A percentile compares a stretch with the other conserved stretches of the same genome.
Evolutionary conservation across 2,888 invertebrate genomes (phyloP).

Genomic region (Baccha elongata): DNA sequence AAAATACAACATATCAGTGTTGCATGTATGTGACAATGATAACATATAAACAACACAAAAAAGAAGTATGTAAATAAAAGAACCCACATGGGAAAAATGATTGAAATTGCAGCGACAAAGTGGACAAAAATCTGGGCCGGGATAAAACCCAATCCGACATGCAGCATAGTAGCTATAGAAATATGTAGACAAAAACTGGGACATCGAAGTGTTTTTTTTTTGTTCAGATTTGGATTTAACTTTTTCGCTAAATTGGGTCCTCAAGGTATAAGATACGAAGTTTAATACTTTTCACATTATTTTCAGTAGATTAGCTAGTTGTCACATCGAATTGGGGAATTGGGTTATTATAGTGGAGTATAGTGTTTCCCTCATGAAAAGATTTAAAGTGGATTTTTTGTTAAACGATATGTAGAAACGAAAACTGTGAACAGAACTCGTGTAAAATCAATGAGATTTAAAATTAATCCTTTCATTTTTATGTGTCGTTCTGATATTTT

Average conservation of each 20-base stretch:
- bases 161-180: conserved; percentile 9
- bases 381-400: not conserved
- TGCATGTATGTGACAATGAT: conserved; percentile 14
- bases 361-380: not conserved
- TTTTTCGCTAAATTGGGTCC: conserved; percentile 21
- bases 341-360: not conserved
- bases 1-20: conserved; percentile 11
- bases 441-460: not conserved
- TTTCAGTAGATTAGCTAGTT: conserved; percentile 26
- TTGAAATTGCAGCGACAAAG: conserved; percentile 40
- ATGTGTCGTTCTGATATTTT: not conserved
- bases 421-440: not conserved
- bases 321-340: conserved; percentile 5
- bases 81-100: conserved; percentile 47
- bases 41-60: not conserved
- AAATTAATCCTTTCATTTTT: not conserved
- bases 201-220: not conserved
- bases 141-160: conserved; percentile 49
- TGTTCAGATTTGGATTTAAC: not conserved
- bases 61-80: conserved; percentile 13
- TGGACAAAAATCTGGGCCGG: conserved; percentile 47
- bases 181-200: not conserved
- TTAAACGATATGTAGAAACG: not conserved
- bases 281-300: not conserved
- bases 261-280: not conserved